These are phyloP conservation scores for Halcyon leucocephala DNA, from an alignment of 2,797 vertebrate species.

Conservation along the genomic window DNA sequence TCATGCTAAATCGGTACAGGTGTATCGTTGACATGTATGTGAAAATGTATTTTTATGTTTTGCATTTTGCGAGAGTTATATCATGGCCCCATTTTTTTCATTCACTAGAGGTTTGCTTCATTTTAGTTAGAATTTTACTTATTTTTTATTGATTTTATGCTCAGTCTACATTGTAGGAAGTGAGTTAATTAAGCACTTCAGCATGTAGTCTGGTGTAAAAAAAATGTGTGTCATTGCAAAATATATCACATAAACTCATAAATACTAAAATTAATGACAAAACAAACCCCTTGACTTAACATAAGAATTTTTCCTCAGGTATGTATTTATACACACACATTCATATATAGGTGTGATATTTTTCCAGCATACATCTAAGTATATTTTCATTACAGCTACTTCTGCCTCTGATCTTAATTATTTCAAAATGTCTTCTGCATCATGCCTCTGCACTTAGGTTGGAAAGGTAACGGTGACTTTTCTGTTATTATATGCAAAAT, in stretches of 20 bases:
- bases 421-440: not conserved
- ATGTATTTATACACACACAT: not conserved
- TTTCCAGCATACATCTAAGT: not conserved
- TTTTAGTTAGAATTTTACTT: not conserved
- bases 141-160: not conserved
- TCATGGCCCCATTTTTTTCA: not conserved
- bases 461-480: not conserved
- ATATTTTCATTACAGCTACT: not conserved
- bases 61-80: not conserved
- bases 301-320: not conserved
- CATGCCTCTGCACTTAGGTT: not conserved
- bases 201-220: not conserved
- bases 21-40: fast-evolving
- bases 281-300: not conserved
- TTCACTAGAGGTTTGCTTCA: not conserved
- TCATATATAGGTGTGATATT: not conserved
- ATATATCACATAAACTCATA: not conserved
- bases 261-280: not conserved
- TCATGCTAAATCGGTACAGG: not conserved
- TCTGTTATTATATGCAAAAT: not conserved
- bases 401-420: not conserved
- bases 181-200: not conserved
- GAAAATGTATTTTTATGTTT: not conserved
- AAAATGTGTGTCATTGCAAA: not conserved
- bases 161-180: not conserved